Evolutionary conservation across 2,113 vertebrate genomes (phyloP), one percentile per base, ranked within the genome.

Genomic region (Pseudorhombus dupliciocellatus): DNA sequence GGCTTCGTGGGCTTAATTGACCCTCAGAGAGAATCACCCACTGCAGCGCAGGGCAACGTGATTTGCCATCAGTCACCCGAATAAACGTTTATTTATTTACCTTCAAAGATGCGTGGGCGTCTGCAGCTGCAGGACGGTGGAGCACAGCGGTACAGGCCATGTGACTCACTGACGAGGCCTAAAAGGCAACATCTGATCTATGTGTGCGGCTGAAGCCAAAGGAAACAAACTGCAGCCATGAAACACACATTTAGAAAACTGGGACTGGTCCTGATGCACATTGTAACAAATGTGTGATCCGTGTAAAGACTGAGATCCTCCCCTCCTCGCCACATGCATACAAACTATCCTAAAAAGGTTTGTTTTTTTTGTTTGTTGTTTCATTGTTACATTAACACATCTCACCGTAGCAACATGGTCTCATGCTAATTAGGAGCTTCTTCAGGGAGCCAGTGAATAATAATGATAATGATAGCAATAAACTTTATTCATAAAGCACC

Each of bases 11-110:
- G 54, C 24, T 26, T n/a, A 34, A 51, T 25, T 51, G 40, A 60
- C 37, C 60, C 40, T 50, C 66, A 55, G 46, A 54, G 52, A 25
- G 50, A 56, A 56, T 61, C 44, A 34, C 42, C 21, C 30, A 2
- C 34, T 21, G 48, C 34, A 28, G 24, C 16, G 14, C 34, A 26
- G 54, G 22, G 46, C 12, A 30, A 8, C 8, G 34, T 21, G 48
- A 56, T 25, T 54, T 34, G 52, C 64, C 56, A 31, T 69, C 48
- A 25, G 64, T 54, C 58, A n/a, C 44, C 11, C 22, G 25, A 51
- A 71, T 37, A 72, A 37, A 46, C 5, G n/a, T 18, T 5, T n/a
- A 46, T 66, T 31, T 44, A 52, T 57, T 46, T 24, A 44, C 31
- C 51, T 52, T 42, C 52, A 26, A 25, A 26, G 34, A 31, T n/a